phyloP scores from a whole-genome alignment of 37 sponge, comb jelly and placozoan genomes.

The Hormiphora californensis region DNA sequence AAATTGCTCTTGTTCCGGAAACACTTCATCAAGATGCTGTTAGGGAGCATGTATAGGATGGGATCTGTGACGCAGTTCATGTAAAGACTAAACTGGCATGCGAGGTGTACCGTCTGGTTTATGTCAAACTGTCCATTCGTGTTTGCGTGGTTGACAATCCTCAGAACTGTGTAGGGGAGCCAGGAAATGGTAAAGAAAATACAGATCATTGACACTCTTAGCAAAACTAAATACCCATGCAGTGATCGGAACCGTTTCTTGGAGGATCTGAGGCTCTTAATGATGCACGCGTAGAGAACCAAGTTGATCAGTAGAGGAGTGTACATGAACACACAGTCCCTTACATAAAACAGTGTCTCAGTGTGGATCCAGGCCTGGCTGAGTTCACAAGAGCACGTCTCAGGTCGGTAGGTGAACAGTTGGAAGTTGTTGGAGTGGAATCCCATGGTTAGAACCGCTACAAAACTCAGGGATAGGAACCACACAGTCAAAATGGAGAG shows the following conservation, averaged over 20 bases:
- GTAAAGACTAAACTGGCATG: not conserved
- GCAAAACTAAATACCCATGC: not conserved
- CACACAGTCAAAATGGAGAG: not conserved
- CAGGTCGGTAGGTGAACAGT: not conserved
- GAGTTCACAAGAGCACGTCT: not conserved
- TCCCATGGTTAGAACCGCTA: not conserved
- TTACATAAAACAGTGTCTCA: not conserved
- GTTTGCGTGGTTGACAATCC: not conserved
- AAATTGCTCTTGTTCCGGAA: not conserved
- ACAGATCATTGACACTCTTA: constrained; percentile 2
- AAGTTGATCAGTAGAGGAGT: not conserved
- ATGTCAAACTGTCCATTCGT: too few relatives aligned
- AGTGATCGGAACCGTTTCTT: constrained; percentile 26
- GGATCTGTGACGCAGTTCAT: constrained; percentile 11
- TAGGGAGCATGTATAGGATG: not conserved
- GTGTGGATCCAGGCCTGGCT: not conserved
- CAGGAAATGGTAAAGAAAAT: not conserved
- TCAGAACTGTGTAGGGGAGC: not conserved
- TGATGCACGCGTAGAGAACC: not conserved
- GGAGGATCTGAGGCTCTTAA: not conserved
- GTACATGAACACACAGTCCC: not conserved
- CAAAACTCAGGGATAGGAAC: not conserved
- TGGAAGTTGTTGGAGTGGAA: not conserved
- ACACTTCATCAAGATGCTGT: not conserved
- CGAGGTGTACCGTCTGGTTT: not conserved